Evolutionary conservation across 2,113 vertebrate genomes (phyloP).

Genomic region (Steatornis caripensis): DNA sequence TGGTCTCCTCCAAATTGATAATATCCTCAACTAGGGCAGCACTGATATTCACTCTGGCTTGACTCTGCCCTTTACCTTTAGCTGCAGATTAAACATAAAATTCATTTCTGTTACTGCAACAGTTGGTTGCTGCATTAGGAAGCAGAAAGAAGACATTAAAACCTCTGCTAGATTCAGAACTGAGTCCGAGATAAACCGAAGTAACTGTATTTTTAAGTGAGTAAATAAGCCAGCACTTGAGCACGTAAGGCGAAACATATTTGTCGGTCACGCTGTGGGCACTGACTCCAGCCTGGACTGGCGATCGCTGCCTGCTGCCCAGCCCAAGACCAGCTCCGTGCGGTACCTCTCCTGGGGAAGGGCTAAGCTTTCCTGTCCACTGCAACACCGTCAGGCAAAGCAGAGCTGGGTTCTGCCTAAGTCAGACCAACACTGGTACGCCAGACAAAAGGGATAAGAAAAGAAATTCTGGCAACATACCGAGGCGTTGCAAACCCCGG

Average conservation of each 20-base stretch:
- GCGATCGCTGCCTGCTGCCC: not conserved
- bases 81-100: conserved; percentile 63
- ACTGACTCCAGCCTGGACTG: not conserved
- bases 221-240: not conserved
- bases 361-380: rapidly evolving
- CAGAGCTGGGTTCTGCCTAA: not conserved
- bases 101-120: not conserved
- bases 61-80: conserved; percentile 85
- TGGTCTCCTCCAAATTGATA: conserved; percentile 85
- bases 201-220: not conserved
- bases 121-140: not conserved
- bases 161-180: not conserved
- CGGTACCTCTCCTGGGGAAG: rapidly evolving
- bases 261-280: not conserved
- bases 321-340: not conserved
- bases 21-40: conserved; percentile 88
- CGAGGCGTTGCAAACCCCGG: not conserved
- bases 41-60: conserved; percentile 86
- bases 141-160: not conserved
- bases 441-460: rapidly evolving
- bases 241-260: not conserved
- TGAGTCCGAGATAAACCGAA: not conserved
- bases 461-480: not conserved
- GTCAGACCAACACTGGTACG: rapidly evolving
- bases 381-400: not conserved